Evolutionary conservation across 2,888 invertebrate species (phyloP).

Genomic region (Prostheceraeus crozeri): DNA sequence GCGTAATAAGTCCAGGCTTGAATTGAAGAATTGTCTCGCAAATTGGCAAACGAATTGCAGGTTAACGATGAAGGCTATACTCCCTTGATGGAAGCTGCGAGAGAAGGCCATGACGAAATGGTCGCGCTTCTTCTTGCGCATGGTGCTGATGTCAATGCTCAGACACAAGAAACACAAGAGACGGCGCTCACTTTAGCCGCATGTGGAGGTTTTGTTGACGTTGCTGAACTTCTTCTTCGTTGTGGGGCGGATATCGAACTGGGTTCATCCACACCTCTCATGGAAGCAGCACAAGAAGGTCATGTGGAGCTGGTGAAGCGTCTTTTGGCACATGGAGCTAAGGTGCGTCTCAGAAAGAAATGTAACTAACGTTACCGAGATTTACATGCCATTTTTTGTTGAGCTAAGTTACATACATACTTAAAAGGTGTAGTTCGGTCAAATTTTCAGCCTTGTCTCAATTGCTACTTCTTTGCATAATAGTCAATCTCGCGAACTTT

Average conservation of each 20-base stretch:
- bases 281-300: slow-evolving; percentile 97
- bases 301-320: slow-evolving; percentile 89
- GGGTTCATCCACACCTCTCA: slow-evolving; percentile 88
- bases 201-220: slow-evolving; percentile 81
- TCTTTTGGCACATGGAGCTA: slow-evolving; percentile 79
- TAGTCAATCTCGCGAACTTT: too few species aligned
- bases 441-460: too few species aligned
- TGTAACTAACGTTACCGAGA: slow-evolving; percentile 52
- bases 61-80: slow-evolving; percentile 99
- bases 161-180: slow-evolving; percentile 94
- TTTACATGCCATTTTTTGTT: background rate
- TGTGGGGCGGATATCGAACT: slow-evolving; percentile 86
- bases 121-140: slow-evolving; percentile 82
- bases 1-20: too few species aligned
- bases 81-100: slow-evolving; percentile 94
- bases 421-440: too few species aligned
- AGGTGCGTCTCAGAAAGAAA: too few species aligned
- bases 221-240: slow-evolving; percentile 80
- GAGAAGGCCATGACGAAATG: slow-evolving; percentile 98
- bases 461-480: too few species aligned
- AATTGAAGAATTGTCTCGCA: too few species aligned
- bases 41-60: too few species aligned
- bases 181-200: slow-evolving; percentile 94
- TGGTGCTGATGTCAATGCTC: slow-evolving; percentile 92
- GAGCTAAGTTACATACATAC: background rate